Percentiles rank a stretch among this genome's conserved stretches.
These are phyloP conservation scores for Sebastes wilsoni DNA, from an alignment of 2,797 vertebrate species.

Conservation along the genomic window DNA sequence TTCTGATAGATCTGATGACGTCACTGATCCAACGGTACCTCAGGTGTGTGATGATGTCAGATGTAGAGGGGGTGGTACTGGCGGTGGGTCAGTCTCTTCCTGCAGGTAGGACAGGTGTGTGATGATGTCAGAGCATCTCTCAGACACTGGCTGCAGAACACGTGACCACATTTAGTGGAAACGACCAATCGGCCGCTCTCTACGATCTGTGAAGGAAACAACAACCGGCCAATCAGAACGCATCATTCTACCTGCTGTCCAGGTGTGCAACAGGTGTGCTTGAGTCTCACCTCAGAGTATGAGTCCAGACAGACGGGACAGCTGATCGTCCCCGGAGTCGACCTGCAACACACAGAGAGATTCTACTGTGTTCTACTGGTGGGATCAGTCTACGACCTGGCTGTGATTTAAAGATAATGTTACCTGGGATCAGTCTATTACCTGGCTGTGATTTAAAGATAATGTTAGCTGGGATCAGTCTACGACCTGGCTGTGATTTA, in stretches of 20 bases:
- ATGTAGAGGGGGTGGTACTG: constrained; percentile 97
- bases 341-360: constrained; percentile 58
- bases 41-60: constrained; percentile 65
- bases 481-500: constrained; percentile 4
- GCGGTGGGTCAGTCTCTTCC: constrained; percentile 91
- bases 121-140: constrained; percentile 88
- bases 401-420: not conserved
- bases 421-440: not conserved
- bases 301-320: constrained; percentile 94
- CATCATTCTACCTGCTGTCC: not conserved
- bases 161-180: constrained; percentile 94
- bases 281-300: constrained; percentile 88
- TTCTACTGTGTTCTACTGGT: not conserved
- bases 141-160: constrained; percentile 97
- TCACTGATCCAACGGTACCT: constrained; percentile 9
- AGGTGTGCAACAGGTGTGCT: not conserved
- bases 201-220: constrained; percentile 82
- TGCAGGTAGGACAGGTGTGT: constrained; percentile 92
- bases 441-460: not conserved
- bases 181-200: constrained; percentile 92
- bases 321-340: constrained; percentile 83
- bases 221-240: not conserved
- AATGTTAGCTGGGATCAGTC: not conserved
- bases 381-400: not conserved
- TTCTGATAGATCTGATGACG: not conserved